Evolutionary conservation across 2,888 invertebrate genomes (phyloP).

Genomic region (Drosophila koepferae): DNA sequence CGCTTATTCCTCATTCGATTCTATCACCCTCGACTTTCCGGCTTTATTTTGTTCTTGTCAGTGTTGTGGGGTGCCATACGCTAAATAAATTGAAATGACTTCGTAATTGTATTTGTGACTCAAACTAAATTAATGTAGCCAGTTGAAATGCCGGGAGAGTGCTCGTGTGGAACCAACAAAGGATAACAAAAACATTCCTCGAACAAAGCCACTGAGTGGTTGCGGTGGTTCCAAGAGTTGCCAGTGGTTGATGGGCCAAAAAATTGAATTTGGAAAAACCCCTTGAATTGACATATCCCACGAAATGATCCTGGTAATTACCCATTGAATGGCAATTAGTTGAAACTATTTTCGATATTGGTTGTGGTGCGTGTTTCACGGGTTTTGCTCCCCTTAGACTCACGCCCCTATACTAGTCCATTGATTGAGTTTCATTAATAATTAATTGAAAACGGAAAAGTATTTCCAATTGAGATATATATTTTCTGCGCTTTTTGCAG

Average conservation of each 20-base stretch:
- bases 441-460: constrained; percentile 7
- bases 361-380: constrained; percentile 31
- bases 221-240: neutral
- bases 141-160: constrained; percentile 67
- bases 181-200: constrained; percentile 22
- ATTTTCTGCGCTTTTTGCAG: constrained; percentile 39
- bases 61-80: constrained; percentile 50
- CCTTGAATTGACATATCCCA: constrained; percentile 62
- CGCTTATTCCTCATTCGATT: constrained; percentile 1
- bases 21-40: constrained; percentile 34
- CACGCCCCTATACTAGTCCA: constrained; percentile 2
- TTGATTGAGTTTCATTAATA: constrained; percentile 47
- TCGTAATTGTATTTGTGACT: constrained; percentile 80
- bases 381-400: neutral
- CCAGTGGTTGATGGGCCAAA: constrained; percentile 48
- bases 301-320: constrained; percentile 57
- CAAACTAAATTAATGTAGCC: constrained; percentile 76
- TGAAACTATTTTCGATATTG: constrained; percentile 47
- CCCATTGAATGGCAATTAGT: constrained; percentile 67
- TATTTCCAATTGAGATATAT: constrained; percentile 5
- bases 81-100: constrained; percentile 80
- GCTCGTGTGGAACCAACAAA: constrained; percentile 73
- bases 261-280: constrained; percentile 50
- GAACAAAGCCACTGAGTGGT: constrained; percentile 60
- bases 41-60: constrained; percentile 28